Evolutionary conservation across 2,888 invertebrate genomes (phyloP).

Genomic region (Schizaphis graminum): DNA sequence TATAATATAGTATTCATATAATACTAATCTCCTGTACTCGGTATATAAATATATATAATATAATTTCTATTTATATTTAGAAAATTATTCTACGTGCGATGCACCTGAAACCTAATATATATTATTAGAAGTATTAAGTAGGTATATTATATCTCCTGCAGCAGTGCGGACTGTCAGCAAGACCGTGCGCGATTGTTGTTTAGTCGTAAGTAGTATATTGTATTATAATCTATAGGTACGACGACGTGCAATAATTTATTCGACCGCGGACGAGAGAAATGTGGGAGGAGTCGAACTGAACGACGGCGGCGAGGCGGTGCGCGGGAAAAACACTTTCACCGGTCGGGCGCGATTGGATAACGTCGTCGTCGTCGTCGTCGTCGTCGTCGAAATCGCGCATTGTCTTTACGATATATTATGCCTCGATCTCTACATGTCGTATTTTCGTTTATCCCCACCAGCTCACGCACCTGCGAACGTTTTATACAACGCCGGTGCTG

Average conservation of each 20-base stretch:
- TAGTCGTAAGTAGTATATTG: neutral
- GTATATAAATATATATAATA: no score
- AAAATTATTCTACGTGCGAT: neutral
- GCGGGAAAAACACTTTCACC: constrained; percentile 52
- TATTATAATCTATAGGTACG: neutral
- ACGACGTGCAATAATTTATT: constrained; percentile 56
- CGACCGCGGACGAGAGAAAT: constrained; percentile 19
- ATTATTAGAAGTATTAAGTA: neutral
- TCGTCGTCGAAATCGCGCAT: constrained; percentile 17
- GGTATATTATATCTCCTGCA: neutral
- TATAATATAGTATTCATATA: no score
- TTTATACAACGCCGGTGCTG: neutral
- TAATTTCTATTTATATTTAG: neutral
- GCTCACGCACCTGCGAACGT: neutral
- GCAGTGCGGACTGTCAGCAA: neutral
- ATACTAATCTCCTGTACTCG: no score
- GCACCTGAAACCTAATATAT: neutral
- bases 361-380: constrained; percentile 16
- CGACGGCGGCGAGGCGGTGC: constrained; percentile 7
- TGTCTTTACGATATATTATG: neutral
- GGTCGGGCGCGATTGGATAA: constrained; percentile 43
- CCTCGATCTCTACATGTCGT: neutral
- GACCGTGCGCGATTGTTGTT: neutral
- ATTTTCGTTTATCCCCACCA: neutral
- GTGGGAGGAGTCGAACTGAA: constrained; percentile 34